Percentiles rank a stretch among this genome's conserved stretches.
phyloP scores from a whole-genome alignment of 2,888 invertebrate genomes.

The Sinohyriopsis cumingii region DNA sequence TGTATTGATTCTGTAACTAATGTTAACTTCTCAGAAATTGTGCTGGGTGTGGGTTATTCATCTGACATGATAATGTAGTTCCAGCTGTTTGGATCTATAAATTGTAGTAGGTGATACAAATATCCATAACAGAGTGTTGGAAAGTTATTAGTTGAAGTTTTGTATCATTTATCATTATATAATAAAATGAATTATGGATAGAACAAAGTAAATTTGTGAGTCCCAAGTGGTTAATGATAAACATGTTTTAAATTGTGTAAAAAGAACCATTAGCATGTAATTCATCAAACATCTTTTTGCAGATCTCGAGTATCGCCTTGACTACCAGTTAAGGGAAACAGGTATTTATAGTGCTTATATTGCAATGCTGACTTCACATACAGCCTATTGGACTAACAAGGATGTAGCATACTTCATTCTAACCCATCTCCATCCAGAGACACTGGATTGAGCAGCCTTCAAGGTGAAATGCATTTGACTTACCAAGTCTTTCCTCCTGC shows the following conservation, averaged over 20 bases:
- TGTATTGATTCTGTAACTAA: no score
- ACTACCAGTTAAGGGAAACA: constrained; percentile 76
- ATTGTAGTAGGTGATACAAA: background rate
- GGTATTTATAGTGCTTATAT: constrained; percentile 77
- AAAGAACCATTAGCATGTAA: background rate
- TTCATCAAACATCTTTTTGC: constrained; percentile 20
- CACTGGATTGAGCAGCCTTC: constrained; percentile 32
- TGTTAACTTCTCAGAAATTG: no score
- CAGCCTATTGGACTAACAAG: constrained; percentile 79
- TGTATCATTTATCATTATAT: no score
- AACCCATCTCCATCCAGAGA: constrained; percentile 63
- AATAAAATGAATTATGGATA: no score
- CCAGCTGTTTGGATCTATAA: background rate
- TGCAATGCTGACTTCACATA: constrained; percentile 78
- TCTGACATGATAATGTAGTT: background rate
- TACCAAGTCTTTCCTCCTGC: constrained; percentile 1
- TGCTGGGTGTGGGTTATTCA: no score
- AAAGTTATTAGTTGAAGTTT: no score
- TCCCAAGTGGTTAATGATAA: no score
- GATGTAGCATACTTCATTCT: constrained; percentile 80
- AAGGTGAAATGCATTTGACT: no score
- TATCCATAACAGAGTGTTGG: no score
- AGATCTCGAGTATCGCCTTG: constrained; percentile 77
- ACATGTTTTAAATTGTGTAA: no score
- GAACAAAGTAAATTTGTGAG: no score